Evolutionary conservation across 1,140 invertebrate genomes (phyloP), one percentile per base, ranked within the genome.

Genomic region (Drosophila littoralis): DNA sequence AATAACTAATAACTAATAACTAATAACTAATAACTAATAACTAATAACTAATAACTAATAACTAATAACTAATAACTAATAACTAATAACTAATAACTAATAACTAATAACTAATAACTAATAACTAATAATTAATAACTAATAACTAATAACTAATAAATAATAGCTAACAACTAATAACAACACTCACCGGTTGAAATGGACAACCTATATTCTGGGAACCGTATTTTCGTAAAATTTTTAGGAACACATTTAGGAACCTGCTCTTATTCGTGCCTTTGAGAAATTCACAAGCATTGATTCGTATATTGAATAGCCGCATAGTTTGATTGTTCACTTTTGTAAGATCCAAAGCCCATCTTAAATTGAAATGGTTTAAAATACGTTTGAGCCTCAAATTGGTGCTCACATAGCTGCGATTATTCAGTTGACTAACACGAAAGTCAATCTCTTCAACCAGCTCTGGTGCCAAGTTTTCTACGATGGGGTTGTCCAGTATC

Each of bases 321-420:
- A 45, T 10, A 7, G 48, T 67, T 13, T 54, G 48, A 46, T 73
- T 73, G 12, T 59, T 40, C 3, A 35, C 3, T 5, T 52, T 51
- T 17, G 8, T 43, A 0, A 73, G 0, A 33, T 67, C 48, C n/a
- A 73, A 5, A 0, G 1, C 9, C 7, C 5, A n/a, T 35, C 33
- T 45, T 0, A 51, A 0, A 0, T 54, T 38, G n/a, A 67, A 40
- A 7, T 40, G 33, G 28, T 15, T 15, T 6, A 66, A 8, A 13
- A n/a, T 28, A 2, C 43, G 33, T 10, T 36, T 36, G 2, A 48
- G 1, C 2, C 15, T 55, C 12, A 66, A 0, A 1, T 32, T 2
- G 8, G 40, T 28, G 46, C 12, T 52, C 0, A 69, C 0, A 28
- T 51, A 65, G 32, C 38, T 72, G 4, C 45, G 63, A 59, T 72